A percentile compares a stretch with the other conserved stretches of the same genome.
phyloP scores from a whole-genome alignment of 2,113 vertebrate species.

The Chionis minor region DNA sequence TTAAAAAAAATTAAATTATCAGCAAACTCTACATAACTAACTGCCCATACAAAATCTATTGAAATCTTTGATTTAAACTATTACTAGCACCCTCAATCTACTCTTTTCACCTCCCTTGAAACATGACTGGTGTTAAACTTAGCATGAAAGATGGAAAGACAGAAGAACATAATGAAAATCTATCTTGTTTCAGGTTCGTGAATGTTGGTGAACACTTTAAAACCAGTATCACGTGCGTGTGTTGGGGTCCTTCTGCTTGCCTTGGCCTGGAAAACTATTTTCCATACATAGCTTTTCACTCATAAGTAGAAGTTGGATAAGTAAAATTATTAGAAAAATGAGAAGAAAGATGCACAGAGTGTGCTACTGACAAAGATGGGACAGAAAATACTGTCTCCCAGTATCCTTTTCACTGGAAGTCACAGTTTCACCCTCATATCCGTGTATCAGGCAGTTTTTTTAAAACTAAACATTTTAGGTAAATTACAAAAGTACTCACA shows the following conservation, averaged over 20 bases:
- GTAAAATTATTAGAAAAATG: background rate
- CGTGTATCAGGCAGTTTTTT: background rate
- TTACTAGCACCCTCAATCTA: background rate
- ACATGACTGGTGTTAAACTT: background rate
- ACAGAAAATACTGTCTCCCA: background rate
- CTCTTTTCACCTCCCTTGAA: background rate
- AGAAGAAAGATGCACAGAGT: background rate
- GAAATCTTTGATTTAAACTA: background rate
- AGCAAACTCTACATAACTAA: background rate
- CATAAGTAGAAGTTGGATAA: background rate
- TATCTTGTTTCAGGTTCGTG: background rate
- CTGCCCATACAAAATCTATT: background rate
- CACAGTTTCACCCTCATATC: background rate
- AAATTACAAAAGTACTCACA: background rate
- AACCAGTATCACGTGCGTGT: background rate
- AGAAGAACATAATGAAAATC: background rate
- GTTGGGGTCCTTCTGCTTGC: background rate
- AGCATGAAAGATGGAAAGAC: background rate
- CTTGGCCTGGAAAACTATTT: background rate
- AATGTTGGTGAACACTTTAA: background rate
- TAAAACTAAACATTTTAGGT: background rate
- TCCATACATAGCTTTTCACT: background rate
- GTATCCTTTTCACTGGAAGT: background rate
- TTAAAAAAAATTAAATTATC: background rate
- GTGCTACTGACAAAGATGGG: background rate